These are phyloP conservation scores for Tiliacea aurago DNA, from an alignment of 2,888 invertebrate genomes.

Conservation along the genomic window DNA sequence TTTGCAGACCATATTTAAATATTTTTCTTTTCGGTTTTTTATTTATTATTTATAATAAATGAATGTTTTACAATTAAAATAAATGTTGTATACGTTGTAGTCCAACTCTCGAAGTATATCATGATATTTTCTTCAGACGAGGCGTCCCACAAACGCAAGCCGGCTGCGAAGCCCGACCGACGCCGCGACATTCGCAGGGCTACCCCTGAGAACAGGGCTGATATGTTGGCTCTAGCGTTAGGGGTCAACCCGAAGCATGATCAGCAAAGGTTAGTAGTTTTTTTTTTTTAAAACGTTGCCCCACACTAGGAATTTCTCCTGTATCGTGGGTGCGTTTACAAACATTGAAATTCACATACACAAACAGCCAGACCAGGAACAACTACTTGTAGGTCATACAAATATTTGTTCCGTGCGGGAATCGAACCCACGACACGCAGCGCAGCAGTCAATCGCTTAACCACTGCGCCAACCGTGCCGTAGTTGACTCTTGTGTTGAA, in stretches of 20 bases:
- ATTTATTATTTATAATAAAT: slow-evolving; percentile 19
- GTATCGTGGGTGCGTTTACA: no score
- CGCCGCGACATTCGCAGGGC: slow-evolving; percentile 48
- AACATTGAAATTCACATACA: no score
- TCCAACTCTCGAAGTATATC: background rate
- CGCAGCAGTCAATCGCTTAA: no score
- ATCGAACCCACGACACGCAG: no score
- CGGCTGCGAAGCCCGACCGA: slow-evolving; percentile 50
- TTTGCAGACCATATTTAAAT: slow-evolving; percentile 10
- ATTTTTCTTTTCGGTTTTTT: slow-evolving; percentile 7
- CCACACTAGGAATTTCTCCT: no score
- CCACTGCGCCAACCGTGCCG: no score
- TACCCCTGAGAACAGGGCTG: slow-evolving; percentile 75
- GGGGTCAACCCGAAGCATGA: slow-evolving; percentile 88
- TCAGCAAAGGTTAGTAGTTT: slow-evolving; percentile 72
- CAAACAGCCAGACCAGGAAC: no score
- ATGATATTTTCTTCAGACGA: slow-evolving; percentile 38
- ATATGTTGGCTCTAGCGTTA: slow-evolving; percentile 90
- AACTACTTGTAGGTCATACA: no score
- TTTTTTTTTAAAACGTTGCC: no score
- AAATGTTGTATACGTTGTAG: background rate
- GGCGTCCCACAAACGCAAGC: slow-evolving; percentile 52
- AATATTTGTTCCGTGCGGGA: no score
- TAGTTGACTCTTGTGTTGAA: background rate
- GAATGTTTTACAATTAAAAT: background rate